Evolutionary conservation across 2,113 vertebrate genomes (phyloP).

Genomic region (Cynopterus brachyotis): DNA sequence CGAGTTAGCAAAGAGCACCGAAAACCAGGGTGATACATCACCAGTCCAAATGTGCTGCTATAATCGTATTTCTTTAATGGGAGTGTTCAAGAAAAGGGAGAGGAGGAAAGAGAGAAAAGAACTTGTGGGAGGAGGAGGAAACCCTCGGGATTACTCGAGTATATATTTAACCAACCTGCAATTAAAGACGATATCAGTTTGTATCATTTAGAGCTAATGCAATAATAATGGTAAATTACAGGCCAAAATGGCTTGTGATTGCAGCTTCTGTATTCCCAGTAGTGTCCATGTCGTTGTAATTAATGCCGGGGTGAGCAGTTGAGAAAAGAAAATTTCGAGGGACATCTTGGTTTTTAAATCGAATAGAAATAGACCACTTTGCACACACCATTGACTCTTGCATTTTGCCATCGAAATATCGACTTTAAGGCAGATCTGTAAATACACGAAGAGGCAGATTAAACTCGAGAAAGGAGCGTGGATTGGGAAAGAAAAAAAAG

Average conservation of each 20-base stretch:
- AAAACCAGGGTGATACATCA: constrained; percentile 99
- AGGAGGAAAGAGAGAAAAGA: constrained; percentile 76
- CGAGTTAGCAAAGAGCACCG: constrained; percentile 96
- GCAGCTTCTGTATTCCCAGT: constrained; percentile 94
- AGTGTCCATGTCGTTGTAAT: constrained; percentile 94
- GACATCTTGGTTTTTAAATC: constrained; percentile 86
- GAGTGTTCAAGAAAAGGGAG: constrained; percentile 89
- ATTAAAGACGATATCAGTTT: constrained; percentile 99
- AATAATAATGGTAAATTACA: constrained; percentile 99
- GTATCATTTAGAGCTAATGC: constrained; percentile 99
- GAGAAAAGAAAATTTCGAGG: constrained; percentile 88
- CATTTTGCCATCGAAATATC: constrained; percentile 88
- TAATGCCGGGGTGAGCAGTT: constrained; percentile 92
- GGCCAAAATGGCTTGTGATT: constrained; percentile 97
- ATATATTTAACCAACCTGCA: constrained; percentile 99
- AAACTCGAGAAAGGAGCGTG: constrained; percentile 28
- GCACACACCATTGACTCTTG: constrained; percentile 87
- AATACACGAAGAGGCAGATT: constrained; percentile 79
- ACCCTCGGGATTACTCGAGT: constrained; percentile 91
- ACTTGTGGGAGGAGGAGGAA: constrained; percentile 86
- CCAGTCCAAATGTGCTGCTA: constrained; percentile 94
- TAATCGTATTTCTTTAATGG: constrained; percentile 99
- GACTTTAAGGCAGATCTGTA: constrained; percentile 88
- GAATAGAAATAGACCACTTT: constrained; percentile 88
- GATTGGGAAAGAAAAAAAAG: not conserved